Percentiles rank a stretch among this genome's conserved stretches.
Evolutionary conservation across 1,140 invertebrate species (phyloP).

Genomic region (Brachystomella parvula): DNA sequence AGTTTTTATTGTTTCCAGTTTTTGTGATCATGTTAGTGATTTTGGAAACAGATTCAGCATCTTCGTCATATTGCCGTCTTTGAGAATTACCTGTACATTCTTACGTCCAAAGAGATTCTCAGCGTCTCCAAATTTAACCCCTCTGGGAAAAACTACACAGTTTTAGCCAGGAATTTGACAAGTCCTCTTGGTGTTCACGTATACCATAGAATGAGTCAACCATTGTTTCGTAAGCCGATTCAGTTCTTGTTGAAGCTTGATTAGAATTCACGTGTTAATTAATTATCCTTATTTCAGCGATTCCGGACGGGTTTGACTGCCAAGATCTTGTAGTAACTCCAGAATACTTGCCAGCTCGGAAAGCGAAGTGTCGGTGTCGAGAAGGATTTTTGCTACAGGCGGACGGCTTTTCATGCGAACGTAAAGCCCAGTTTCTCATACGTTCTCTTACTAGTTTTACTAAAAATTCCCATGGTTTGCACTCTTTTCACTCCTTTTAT

Average conservation of each 20-base stretch:
- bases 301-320: background rate
- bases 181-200: slow-evolving; percentile 57
- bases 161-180: slow-evolving; percentile 45
- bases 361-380: background rate
- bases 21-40: background rate
- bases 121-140: slow-evolving; percentile 51
- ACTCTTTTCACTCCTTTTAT: too few relatives aligned
- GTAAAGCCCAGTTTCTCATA: background rate
- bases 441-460: too few relatives aligned
- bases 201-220: slow-evolving; percentile 65
- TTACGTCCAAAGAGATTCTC: slow-evolving; percentile 58
- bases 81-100: slow-evolving; percentile 58
- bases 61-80: slow-evolving; percentile 62
- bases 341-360: background rate
- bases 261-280: too few relatives aligned
- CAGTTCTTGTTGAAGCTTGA: too few relatives aligned
- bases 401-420: slow-evolving; percentile 6
- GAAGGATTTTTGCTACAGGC: slow-evolving; percentile 2
- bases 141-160: slow-evolving; percentile 40
- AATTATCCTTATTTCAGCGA: too few relatives aligned
- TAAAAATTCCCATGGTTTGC: too few relatives aligned
- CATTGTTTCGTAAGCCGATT: too few relatives aligned
- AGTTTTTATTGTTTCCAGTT: slow-evolving; percentile 1
- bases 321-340: background rate
- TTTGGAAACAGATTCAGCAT: slow-evolving; percentile 52